Conservation (phyloP, 2,888 invertebrate genomes). For the Rhogogaster chlorosoma region DNA sequence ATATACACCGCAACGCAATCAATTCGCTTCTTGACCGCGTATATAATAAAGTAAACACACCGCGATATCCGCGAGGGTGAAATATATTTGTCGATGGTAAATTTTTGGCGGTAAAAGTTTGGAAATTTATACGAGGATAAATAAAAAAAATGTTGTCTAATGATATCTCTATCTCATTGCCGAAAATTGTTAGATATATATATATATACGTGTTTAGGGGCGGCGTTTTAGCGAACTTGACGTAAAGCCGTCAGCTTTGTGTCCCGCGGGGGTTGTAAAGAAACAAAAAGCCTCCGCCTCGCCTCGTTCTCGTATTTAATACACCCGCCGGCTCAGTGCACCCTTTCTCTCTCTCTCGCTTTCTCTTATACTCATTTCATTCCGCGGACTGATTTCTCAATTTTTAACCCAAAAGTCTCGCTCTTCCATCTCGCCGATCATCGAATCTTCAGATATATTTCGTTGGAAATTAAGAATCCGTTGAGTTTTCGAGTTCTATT, state of each 20-base stretch:
- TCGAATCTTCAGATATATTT: no score
- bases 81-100: background rate
- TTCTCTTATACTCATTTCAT: background rate
- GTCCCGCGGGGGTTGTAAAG: background rate
- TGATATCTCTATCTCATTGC: slow-evolving; percentile 32
- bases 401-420: background rate
- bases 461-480: background rate
- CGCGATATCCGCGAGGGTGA: background rate
- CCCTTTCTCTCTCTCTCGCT: background rate
- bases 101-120: background rate
- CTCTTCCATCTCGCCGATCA: no score
- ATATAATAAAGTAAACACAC: no score
- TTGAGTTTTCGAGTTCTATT: background rate
- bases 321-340: background rate
- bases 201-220: background rate
- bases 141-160: background rate
- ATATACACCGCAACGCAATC: background rate
- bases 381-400: background rate
- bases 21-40: background rate
- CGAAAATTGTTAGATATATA: background rate
- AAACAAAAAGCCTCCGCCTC: background rate
- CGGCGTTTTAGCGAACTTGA: slow-evolving; percentile 15
- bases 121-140: background rate
- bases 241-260: slow-evolving; percentile 18
- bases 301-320: background rate